A percentile compares a stretch with the other conserved stretches of the same genome.
phyloP scores from a whole-genome alignment of 2,113 vertebrate genomes.

The Todiramphus saurophagus region DNA sequence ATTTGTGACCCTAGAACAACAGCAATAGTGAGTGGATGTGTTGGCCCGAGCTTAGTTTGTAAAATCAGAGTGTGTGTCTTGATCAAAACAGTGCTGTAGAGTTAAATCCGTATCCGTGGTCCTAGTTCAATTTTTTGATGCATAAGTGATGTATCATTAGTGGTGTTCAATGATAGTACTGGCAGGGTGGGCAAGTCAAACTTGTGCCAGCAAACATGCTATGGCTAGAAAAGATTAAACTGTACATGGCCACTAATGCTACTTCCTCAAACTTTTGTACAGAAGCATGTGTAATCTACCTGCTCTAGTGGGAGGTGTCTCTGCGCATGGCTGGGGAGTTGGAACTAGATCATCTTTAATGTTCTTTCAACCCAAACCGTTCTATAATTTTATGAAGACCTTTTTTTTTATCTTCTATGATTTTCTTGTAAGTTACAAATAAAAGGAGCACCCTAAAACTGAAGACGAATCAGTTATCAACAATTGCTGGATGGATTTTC shows the following conservation, averaged over 20 bases:
- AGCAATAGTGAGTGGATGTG: neutral
- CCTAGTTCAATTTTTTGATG: neutral
- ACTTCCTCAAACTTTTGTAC: neutral
- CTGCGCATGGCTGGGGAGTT: too few relatives aligned
- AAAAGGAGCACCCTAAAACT: neutral
- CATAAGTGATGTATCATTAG: neutral
- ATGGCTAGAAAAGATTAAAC: neutral
- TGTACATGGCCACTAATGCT: neutral
- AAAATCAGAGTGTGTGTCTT: neutral
- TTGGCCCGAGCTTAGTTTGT: neutral
- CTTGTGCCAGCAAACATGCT: neutral
- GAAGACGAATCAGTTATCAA: neutral
- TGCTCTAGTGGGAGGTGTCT: too few relatives aligned
- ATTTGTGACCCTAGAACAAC: neutral
- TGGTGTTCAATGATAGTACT: rapidly evolving
- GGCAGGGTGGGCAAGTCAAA: neutral
- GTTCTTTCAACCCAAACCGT: neutral
- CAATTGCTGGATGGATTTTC: neutral
- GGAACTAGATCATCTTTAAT: too few relatives aligned
- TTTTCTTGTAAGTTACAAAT: neutral
- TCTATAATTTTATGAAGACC: too few relatives aligned
- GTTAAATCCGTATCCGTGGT: neutral
- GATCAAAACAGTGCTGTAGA: neutral
- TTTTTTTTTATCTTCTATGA: neutral
- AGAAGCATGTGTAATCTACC: neutral